These are phyloP conservation scores for Medauroidea extradentata DNA, from an alignment of 1,140 invertebrate species.

Conservation along the genomic window DNA sequence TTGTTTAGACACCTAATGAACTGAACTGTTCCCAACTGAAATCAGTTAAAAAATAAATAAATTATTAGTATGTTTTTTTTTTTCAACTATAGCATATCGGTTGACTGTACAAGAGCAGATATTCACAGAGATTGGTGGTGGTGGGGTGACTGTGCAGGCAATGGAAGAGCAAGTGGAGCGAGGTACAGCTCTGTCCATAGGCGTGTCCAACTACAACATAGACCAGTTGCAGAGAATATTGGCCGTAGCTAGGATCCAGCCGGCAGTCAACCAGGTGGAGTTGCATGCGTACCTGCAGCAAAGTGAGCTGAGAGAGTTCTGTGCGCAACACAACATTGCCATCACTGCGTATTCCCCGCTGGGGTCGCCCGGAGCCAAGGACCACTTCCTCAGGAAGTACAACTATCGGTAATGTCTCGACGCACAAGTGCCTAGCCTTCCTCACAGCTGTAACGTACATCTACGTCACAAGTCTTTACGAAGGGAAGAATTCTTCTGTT, in stretches of 20 bases:
- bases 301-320: constrained; percentile 40
- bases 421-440: too few relatives aligned
- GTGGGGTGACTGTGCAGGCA: too few relatives aligned
- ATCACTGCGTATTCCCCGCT: constrained; percentile 49
- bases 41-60: too few relatives aligned
- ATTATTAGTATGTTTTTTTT: too few relatives aligned
- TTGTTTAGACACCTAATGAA: too few relatives aligned
- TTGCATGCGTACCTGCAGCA: constrained; percentile 49
- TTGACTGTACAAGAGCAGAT: too few relatives aligned
- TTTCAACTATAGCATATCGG: too few relatives aligned
- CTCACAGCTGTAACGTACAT: too few relatives aligned
- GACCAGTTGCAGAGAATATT: constrained; percentile 14
- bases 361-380: constrained; percentile 44
- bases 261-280: constrained; percentile 40
- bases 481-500: too few relatives aligned
- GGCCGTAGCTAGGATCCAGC: neutral
- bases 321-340: constrained; percentile 38
- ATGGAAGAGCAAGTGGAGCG: constrained; percentile 45
- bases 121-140: too few relatives aligned
- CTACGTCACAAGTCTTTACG: too few relatives aligned
- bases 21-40: too few relatives aligned
- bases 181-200: constrained; percentile 45
- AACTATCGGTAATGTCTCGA: constrained; percentile 50
- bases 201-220: constrained; percentile 33
- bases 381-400: constrained; percentile 48